Conservation (phyloP, 2,113 vertebrate genomes). For the Phoxinus phoxinus region DNA sequence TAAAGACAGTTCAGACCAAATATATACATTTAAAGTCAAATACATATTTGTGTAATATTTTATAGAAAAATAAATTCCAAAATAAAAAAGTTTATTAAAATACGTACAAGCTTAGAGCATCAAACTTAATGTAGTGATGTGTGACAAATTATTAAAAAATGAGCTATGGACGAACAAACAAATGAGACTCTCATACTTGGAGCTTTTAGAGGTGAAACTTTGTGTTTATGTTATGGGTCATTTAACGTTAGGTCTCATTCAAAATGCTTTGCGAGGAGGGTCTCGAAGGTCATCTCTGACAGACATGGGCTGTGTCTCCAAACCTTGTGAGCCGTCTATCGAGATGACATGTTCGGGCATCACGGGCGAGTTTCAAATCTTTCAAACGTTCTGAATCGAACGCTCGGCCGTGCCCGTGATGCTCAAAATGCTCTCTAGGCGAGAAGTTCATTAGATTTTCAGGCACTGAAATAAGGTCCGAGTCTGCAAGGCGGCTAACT, state of each 20-base stretch:
- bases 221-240: neutral
- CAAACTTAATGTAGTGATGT: neutral
- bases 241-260: neutral
- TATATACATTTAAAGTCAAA: neutral
- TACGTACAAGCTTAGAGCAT: neutral
- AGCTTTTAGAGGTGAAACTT: neutral
- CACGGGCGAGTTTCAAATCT: too few species aligned
- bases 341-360: neutral
- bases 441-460: neutral
- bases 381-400: neutral
- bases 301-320: constrained; percentile 23
- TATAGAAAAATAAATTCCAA: too few species aligned
- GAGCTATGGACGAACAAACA: neutral
- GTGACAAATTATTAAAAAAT: neutral
- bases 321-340: neutral
- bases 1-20: too few species aligned
- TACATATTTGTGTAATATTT: neutral
- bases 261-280: constrained; percentile 24
- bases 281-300: constrained; percentile 42
- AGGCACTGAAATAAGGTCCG: neutral
- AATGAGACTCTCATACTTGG: neutral
- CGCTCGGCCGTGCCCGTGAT: neutral
- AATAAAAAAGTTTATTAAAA: neutral
- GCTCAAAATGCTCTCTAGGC: neutral
- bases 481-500: neutral